These are phyloP conservation scores for Mobula hypostoma DNA, from an alignment of 2,113 vertebrate species.

Conservation along the genomic window DNA sequence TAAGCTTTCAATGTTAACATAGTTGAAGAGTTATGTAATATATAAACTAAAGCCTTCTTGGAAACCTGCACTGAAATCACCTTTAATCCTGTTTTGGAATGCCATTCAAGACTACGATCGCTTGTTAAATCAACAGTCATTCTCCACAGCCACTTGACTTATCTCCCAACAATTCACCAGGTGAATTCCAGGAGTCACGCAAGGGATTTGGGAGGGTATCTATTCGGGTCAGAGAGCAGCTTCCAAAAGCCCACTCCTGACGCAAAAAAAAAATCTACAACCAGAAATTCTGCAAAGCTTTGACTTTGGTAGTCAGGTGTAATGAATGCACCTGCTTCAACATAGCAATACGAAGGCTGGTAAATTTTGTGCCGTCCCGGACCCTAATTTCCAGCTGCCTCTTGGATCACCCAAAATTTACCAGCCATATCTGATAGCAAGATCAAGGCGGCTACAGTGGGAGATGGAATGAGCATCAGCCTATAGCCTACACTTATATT, in stretches of 20 bases:
- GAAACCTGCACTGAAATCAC: neutral
- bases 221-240: too few relatives aligned
- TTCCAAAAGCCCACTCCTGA: neutral
- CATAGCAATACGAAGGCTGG: neutral
- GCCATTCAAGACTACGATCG: neutral
- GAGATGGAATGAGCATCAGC: neutral
- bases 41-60: neutral
- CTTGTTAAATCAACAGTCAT: constrained; percentile 12
- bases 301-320: too few relatives aligned
- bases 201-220: neutral
- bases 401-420: neutral
- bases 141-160: neutral
- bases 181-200: neutral
- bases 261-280: neutral
- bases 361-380: neutral
- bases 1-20: neutral
- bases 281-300: neutral
- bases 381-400: neutral
- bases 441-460: neutral
- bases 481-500: neutral
- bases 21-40: neutral
- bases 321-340: neutral
- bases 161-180: neutral
- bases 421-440: neutral
- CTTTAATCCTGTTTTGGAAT: neutral